A percentile compares a stretch with the other conserved stretches of the same genome.
Evolutionary conservation across 1,140 invertebrate species (phyloP).

Genomic region (Leptinotarsa undecemlineata): DNA sequence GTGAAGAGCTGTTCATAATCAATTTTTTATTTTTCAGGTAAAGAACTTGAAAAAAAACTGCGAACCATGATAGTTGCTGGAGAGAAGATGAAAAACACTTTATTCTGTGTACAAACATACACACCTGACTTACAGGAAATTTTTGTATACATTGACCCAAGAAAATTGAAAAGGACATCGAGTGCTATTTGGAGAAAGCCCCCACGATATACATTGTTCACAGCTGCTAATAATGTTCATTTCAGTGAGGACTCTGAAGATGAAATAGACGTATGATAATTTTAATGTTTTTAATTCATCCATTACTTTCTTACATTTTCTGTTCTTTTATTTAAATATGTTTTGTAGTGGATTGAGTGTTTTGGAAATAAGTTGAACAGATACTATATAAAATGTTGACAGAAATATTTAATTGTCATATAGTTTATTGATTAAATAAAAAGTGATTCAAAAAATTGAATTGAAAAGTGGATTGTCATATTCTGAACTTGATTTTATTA

Average conservation of each 20-base stretch:
- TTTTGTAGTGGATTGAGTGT: too few species aligned
- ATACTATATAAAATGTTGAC: too few species aligned
- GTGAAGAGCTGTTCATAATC: too few species aligned
- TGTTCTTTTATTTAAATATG: too few species aligned
- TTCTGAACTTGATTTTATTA: too few species aligned
- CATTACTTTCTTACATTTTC: too few species aligned
- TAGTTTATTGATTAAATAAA: too few species aligned
- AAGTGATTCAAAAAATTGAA: too few species aligned
- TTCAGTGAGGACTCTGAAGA: constrained; percentile 33
- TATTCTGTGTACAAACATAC: constrained; percentile 66
- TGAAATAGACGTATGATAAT: background rate
- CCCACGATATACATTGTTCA: constrained; percentile 57
- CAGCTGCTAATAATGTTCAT: constrained; percentile 29
- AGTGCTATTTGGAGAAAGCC: constrained; percentile 73
- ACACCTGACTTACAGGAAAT: constrained; percentile 68
- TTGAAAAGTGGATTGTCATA: too few species aligned
- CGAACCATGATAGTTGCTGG: background rate
- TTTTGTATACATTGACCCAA: constrained; percentile 68
- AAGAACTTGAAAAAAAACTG: background rate
- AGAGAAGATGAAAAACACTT: constrained; percentile 57
- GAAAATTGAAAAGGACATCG: constrained; percentile 68
- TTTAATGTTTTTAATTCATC: background rate
- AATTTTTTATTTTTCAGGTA: background rate
- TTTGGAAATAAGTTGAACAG: too few species aligned
- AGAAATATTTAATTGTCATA: too few species aligned